Evolutionary conservation across 2,113 vertebrate genomes (phyloP), one percentile per base, ranked within the genome.

Genomic region (Rhinogobius similis): DNA sequence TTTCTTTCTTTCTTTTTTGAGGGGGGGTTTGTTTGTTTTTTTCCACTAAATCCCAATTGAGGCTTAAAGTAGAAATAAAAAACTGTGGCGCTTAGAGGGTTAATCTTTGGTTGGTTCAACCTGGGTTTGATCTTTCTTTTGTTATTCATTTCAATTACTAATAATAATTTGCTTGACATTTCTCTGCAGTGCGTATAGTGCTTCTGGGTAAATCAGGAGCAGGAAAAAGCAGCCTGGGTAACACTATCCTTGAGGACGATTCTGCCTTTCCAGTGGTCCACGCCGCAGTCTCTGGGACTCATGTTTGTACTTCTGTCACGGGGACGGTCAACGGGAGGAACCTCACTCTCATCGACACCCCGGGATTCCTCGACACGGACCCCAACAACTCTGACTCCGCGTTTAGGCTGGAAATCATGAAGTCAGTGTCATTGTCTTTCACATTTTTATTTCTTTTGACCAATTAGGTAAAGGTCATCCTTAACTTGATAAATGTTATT

Each of bases 161-260:
- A 53, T 53, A 27, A 58, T 58, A 16, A 5, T 58, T 2, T 58
- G 26, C 13, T 14, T 29, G 1, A 27, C 13, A 7, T 16, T 27
- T 56, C 18, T 58, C 21, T 27, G 2, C 55, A 14, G 26, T 0
- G 55, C 12, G 26, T 3, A 16, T 58, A 1, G 24, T 58, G 4
- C 55, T 58, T 5, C 26, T 58, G 24, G 55, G 58, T 18, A 61
- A 61, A 61, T 36, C 58, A 10, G 58, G 58, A n/a, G 2, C 29
- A 61, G 58, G 58, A 36, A 61, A 61, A 61, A 61, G 58, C 58
- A 61, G 58, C 29, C 18, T 61, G 58, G 58, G 27, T 8, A 61
- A 61, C 29, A 36, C 29, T 36, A 61, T 61, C 8, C 32, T 61
- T 10, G 29, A 29, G n/a, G 9, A 32, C 1, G 24, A 56, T 20